Evolutionary conservation across 2,888 invertebrate genomes (phyloP).

Genomic region (Rhorus exstirpatorius): DNA sequence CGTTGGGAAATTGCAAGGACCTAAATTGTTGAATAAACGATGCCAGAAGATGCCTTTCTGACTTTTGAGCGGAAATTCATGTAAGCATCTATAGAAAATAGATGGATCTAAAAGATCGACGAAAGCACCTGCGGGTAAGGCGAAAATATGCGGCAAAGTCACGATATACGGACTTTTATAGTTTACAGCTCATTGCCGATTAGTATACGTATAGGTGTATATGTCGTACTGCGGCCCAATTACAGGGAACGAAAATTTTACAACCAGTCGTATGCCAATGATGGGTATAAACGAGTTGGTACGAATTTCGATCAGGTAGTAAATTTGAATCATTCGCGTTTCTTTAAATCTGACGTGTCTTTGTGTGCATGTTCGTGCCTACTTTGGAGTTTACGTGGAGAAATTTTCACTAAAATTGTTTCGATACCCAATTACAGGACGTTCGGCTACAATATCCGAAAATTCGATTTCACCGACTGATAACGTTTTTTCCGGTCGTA

Average conservation of each 20-base stretch:
- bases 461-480: no score
- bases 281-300: background rate
- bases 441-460: no score
- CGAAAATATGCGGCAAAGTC: conserved; percentile 35
- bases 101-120: conserved; percentile 4
- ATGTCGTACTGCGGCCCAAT: conserved; percentile 58
- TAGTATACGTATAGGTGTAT: conserved; percentile 9
- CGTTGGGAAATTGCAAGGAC: no score
- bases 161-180: conserved; percentile 26
- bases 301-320: no score
- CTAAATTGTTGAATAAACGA: background rate
- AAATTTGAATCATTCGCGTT: no score
- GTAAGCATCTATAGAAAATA: background rate
- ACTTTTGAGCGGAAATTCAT: background rate
- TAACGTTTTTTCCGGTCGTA: no score
- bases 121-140: conserved; percentile 10
- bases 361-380: no score
- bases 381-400: no score
- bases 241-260: conserved; percentile 61
- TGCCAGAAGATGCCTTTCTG: background rate
- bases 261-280: conserved; percentile 3
- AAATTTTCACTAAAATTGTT: no score
- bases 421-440: no score
- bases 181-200: conserved; percentile 42
- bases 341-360: no score